Evolutionary conservation across 2,888 invertebrate species (phyloP).

Genomic region (Eupelmus urozonus): DNA sequence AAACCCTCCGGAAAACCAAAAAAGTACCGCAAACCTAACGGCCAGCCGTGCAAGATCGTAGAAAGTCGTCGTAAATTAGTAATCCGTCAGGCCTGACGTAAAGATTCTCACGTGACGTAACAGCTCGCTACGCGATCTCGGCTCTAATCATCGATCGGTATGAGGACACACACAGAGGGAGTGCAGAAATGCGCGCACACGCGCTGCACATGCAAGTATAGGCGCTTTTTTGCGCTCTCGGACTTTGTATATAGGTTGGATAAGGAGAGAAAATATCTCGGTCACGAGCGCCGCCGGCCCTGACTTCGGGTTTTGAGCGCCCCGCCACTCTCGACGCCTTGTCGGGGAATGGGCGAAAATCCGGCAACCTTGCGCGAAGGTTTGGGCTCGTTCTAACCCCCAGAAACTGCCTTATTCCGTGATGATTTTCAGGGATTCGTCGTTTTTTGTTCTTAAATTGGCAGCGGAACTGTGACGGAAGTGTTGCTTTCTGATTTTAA

Average conservation of each 20-base stretch:
- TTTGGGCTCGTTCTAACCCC: no score
- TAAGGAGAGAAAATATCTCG: conserved; percentile 48
- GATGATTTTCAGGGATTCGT: no score
- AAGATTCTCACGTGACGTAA: conserved; percentile 40
- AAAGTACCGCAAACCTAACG: not conserved
- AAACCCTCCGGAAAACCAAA: not conserved
- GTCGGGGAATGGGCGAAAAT: not conserved
- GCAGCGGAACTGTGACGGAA: no score
- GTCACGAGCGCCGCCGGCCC: conserved; percentile 55
- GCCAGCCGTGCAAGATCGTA: not conserved
- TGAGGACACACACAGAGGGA: conserved; percentile 59
- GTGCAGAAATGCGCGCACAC: conserved; percentile 55
- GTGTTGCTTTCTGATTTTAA: no score
- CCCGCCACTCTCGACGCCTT: conserved; percentile 7
- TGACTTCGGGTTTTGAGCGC: conserved; percentile 48
- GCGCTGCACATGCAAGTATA: not conserved
- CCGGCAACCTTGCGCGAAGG: conserved; percentile 26
- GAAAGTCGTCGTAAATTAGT: not conserved
- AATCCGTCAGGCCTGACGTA: not conserved
- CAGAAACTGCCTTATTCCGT: no score
- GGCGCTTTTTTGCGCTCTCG: conserved; percentile 8
- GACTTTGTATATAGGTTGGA: conserved; percentile 24
- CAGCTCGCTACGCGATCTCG: not conserved
- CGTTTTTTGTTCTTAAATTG: no score
- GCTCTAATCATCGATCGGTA: conserved; percentile 68